A percentile compares a stretch with the other conserved stretches of the same genome.
phyloP scores from a whole-genome alignment of 2,888 invertebrate genomes.

The Eristalinus sepulchralis region DNA sequence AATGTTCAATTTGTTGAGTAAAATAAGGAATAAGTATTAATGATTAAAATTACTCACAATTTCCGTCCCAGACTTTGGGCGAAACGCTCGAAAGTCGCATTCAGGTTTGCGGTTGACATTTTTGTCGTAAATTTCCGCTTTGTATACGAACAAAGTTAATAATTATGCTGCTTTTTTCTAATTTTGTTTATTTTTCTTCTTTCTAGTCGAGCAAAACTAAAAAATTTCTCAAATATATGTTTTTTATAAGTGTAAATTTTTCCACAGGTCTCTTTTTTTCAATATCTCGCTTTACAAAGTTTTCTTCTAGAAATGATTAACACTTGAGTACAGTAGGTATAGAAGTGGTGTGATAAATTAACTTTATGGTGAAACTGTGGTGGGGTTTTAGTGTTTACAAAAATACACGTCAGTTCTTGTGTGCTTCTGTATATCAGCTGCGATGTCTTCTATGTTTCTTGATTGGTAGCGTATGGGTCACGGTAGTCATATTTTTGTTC shows the following conservation, averaged over 20 bases:
- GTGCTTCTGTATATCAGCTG: background rate
- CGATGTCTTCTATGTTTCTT: slow-evolving; percentile 11
- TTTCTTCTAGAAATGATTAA: slow-evolving; percentile 42
- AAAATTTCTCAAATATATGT: slow-evolving; percentile 1
- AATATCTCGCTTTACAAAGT: slow-evolving; percentile 23
- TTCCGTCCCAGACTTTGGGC: slow-evolving; percentile 76
- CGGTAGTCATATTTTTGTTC: background rate
- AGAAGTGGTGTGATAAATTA: slow-evolving; percentile 49
- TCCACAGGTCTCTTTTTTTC: slow-evolving; percentile 28
- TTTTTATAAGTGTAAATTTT: slow-evolving; percentile 17
- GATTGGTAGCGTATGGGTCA: background rate
- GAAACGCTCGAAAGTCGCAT: slow-evolving; percentile 76
- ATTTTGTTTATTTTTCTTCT: background rate
- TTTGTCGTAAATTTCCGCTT: slow-evolving; percentile 45
- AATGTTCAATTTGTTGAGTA: background rate
- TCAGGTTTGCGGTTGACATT: slow-evolving; percentile 65
- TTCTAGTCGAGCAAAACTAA: slow-evolving; percentile 34
- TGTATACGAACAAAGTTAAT: background rate
- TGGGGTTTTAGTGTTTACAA: slow-evolving; percentile 50
- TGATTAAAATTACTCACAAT: slow-evolving; percentile 76
- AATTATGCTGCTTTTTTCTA: background rate
- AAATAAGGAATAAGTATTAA: background rate
- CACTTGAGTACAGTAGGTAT: slow-evolving; percentile 24
- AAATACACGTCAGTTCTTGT: slow-evolving; percentile 50
- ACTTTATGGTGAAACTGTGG: slow-evolving; percentile 53